Evolutionary conservation across 1,140 invertebrate genomes (phyloP).

Genomic region (Bicyclus anynana): DNA sequence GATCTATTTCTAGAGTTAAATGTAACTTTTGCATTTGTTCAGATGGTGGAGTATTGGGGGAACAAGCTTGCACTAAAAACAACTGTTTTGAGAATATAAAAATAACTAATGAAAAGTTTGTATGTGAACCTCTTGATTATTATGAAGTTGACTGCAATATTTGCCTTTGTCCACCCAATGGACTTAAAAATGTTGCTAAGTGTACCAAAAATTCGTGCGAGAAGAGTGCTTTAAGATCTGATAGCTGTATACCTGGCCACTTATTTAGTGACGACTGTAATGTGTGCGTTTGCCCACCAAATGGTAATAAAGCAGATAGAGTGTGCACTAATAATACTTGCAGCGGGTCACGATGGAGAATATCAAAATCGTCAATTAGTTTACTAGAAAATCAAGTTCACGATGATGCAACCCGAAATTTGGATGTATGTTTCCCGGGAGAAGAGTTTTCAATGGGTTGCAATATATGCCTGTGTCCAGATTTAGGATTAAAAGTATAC

Average conservation of each 20-base stretch:
- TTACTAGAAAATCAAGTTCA: slow-evolving; percentile 33
- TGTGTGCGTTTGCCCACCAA: slow-evolving; percentile 67
- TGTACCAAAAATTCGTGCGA: slow-evolving; percentile 63
- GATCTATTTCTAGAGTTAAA: slow-evolving; percentile 47
- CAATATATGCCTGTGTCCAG: slow-evolving; percentile 56
- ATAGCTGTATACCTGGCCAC: slow-evolving; percentile 52
- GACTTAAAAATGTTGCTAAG: slow-evolving; percentile 55
- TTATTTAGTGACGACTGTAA: slow-evolving; percentile 71
- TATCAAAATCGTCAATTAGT: slow-evolving; percentile 42
- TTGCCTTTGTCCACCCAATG: slow-evolving; percentile 55
- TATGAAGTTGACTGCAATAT: slow-evolving; percentile 66
- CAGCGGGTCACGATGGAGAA: slow-evolving; percentile 41
- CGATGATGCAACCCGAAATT: slow-evolving; percentile 32
- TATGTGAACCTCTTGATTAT: slow-evolving; percentile 59
- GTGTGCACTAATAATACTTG: slow-evolving; percentile 62
- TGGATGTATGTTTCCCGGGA: slow-evolving; percentile 58
- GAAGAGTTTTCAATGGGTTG: slow-evolving; percentile 57
- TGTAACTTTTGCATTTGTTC: slow-evolving; percentile 68
- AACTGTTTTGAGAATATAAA: slow-evolving; percentile 34
- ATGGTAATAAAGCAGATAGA: slow-evolving; percentile 61
- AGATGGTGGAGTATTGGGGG: slow-evolving; percentile 39
- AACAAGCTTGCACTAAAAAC: slow-evolving; percentile 56
- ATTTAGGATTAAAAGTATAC: slow-evolving; percentile 53
- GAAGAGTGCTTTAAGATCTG: slow-evolving; percentile 47
- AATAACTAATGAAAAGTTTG: slow-evolving; percentile 34